Evolutionary conservation across 2,888 invertebrate genomes (phyloP), one percentile per base, ranked within the genome.

Genomic region (Hypsopygia costalis): DNA sequence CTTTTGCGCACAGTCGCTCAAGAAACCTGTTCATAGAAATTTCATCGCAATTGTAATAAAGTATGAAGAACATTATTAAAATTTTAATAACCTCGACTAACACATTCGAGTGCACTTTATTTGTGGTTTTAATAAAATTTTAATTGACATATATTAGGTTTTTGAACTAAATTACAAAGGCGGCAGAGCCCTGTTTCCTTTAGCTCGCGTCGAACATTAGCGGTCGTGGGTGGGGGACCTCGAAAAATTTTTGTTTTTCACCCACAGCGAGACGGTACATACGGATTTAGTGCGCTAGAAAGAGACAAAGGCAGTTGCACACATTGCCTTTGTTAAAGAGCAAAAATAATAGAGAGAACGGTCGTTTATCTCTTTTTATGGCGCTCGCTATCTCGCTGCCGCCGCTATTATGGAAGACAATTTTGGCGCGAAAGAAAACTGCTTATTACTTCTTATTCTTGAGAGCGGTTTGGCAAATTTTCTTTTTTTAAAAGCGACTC

Each of bases 321-420:
- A 81, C 83, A 81, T 82, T 82, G 76, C 86, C 67, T 79, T 88
- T 88, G 86, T 88, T 82, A 81, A 82, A 81, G 81, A 79, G 79
- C 81, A 87, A 87, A 88, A 88, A 88, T 88, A 87, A 88, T 89
- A 88, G 89, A 89, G 85, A 81, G 76, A 78, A 71, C 70, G 85
- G 85, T 87, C 87, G 88, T 89, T 88, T 87, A 89, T 88, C 83
- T 87, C 87, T 85, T 83, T 88, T 89, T 89, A 88, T 83, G 85
- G 81, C 83, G 77, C 69, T 61, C 81, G 83, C 85, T 88, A 88
- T 88, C 87, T 86, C 69, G 68, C 73, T 75, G 71, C 70, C 81
- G 76, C 70, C 78, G 87, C 83, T 85, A 86, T 88, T 83, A 87
- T 87, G 83, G 83, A 69, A 77, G 85, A 87, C 88, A 86, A 87